A percentile compares a stretch with the other conserved stretches of the same genome.
phyloP scores from a whole-genome alignment of 2,888 invertebrate species.

The Zaprionus bogoriensis region DNA sequence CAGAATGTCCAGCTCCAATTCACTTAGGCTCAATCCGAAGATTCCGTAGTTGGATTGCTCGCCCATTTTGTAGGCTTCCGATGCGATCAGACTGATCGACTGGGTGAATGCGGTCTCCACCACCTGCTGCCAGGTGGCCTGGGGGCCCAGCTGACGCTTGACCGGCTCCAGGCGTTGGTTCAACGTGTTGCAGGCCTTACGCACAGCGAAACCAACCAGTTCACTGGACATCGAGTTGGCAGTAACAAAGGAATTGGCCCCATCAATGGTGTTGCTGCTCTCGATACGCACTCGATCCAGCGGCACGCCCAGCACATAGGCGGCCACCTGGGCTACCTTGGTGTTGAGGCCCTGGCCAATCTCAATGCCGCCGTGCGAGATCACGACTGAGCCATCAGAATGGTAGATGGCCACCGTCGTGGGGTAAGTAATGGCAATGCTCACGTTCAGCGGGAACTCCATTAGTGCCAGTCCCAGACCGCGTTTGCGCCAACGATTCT shows the following conservation, averaged over 20 bases:
- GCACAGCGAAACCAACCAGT: constrained; percentile 84
- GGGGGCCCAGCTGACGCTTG: constrained; percentile 80
- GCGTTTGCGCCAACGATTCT: constrained; percentile 91
- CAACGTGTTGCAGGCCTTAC: constrained; percentile 87
- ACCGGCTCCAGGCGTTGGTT: constrained; percentile 86
- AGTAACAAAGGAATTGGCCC: constrained; percentile 83
- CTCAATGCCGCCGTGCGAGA: constrained; percentile 89
- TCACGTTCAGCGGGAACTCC: constrained; percentile 79
- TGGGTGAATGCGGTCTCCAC: constrained; percentile 48
- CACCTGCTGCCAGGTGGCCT: constrained; percentile 84
- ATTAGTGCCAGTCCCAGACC: constrained; percentile 88
- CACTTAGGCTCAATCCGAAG: constrained; percentile 86
- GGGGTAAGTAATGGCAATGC: constrained; percentile 83
- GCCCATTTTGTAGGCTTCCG: constrained; percentile 84
- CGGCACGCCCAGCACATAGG: constrained; percentile 86
- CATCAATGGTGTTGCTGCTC: constrained; percentile 82
- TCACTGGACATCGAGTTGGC: constrained; percentile 89
- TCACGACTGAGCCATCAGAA: constrained; percentile 88
- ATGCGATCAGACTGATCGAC: constrained; percentile 85
- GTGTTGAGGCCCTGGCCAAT: constrained; percentile 89
- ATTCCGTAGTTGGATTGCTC: constrained; percentile 86
- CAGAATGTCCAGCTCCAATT: constrained; percentile 90
- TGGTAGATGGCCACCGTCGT: constrained; percentile 87
- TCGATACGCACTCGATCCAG: constrained; percentile 48
- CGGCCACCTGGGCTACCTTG: constrained; percentile 90